These are phyloP conservation scores for Zapus hudsonius DNA, from an alignment of 2,113 vertebrate genomes.

Conservation along the genomic window DNA sequence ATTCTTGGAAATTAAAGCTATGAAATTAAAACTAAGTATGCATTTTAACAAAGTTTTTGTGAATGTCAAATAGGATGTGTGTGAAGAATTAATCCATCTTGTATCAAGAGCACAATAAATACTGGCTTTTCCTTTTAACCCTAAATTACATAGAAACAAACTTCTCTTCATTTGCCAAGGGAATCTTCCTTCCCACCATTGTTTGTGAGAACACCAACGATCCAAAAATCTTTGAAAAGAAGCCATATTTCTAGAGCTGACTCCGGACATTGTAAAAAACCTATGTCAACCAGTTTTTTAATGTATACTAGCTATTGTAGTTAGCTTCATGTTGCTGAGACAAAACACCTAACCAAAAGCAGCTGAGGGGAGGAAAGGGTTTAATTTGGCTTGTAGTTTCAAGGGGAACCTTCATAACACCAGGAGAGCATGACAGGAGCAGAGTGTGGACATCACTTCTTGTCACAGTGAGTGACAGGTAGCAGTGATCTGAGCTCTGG, in stretches of 20 bases:
- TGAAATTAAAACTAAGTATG: neutral
- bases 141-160: neutral
- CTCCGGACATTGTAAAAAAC: neutral
- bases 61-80: neutral
- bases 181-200: neutral
- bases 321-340: no score
- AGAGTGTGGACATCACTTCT: no score
- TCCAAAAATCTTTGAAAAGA: constrained; percentile 3
- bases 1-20: neutral
- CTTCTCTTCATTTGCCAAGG: neutral
- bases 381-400: no score
- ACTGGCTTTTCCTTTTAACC: neutral
- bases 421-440: no score
- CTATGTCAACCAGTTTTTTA: neutral
- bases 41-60: neutral
- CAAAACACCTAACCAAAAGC: no score
- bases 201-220: neutral
- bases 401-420: no score
- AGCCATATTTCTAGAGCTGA: neutral
- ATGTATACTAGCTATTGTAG: neutral
- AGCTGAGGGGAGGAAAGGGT: no score
- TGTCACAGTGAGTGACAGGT: no score
- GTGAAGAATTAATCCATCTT: neutral
- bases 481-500: no score
- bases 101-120: neutral